Conservation (phyloP, 1,140 invertebrate genomes). For the Notospermus geniculatus region DNA sequence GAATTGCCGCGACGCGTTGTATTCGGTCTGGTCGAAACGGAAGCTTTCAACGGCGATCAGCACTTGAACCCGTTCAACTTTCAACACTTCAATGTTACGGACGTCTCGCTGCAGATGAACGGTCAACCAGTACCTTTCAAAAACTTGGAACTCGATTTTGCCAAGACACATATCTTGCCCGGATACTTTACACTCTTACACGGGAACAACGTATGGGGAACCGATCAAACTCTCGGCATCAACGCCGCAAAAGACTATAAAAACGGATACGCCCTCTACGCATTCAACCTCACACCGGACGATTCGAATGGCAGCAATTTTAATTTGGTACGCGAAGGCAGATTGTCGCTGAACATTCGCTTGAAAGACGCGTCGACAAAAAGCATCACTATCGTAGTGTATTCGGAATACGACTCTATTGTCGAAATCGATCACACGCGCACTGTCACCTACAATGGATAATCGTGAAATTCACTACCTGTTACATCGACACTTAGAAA, state of each 20-base stretch:
- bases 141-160: background rate
- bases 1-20: background rate
- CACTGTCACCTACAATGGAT: background rate
- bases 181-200: background rate
- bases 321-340: background rate
- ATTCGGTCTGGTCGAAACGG: background rate
- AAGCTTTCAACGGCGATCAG: background rate
- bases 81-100: background rate
- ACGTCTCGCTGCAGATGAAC: background rate
- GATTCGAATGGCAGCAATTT: background rate
- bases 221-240: background rate
- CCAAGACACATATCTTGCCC: background rate
- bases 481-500: background rate
- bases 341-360: background rate
- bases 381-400: background rate
- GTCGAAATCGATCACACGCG: background rate
- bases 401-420: background rate
- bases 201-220: background rate
- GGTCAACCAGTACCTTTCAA: background rate
- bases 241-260: background rate
- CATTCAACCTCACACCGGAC: background rate
- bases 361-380: background rate
- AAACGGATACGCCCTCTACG: background rate
- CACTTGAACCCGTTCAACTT: background rate
- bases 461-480: background rate